Conservation (phyloP, 2,797 vertebrate genomes). For the Cercopithecus petaurista region DNA sequence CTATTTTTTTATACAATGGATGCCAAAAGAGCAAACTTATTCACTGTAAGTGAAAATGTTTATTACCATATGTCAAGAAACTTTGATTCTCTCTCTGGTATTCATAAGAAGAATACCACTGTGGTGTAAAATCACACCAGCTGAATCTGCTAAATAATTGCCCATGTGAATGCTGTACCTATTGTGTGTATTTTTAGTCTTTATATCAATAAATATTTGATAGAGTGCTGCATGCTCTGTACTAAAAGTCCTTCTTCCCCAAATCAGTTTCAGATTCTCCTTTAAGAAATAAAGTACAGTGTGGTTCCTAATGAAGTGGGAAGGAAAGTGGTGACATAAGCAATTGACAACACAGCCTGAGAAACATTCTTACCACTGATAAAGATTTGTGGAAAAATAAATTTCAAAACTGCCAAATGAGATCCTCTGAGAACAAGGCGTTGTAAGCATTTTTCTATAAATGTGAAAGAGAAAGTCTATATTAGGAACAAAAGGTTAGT, state of each 20-base stretch:
- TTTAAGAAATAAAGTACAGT: not conserved
- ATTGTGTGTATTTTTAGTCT: constrained; percentile 76
- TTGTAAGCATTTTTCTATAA: constrained; percentile 56
- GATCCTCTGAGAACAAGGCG: not conserved
- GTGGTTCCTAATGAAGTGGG: not conserved
- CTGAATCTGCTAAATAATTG: constrained; percentile 76
- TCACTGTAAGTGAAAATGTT: constrained; percentile 81
- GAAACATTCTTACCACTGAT: not conserved
- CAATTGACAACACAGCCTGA: not conserved
- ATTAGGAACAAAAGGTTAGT: constrained; percentile 57
- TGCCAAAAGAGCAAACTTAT: constrained; percentile 76
- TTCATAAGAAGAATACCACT: constrained; percentile 70
- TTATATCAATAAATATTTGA: constrained; percentile 82
- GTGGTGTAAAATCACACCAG: constrained; percentile 65
- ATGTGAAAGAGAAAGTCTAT: constrained; percentile 57
- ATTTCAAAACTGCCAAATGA: not conserved
- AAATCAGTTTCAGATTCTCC: constrained; percentile 72
- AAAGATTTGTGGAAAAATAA: not conserved
- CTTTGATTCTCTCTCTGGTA: constrained; percentile 74
- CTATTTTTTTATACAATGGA: constrained; percentile 55
- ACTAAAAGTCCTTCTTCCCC: constrained; percentile 72
- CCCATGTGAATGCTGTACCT: constrained; percentile 60
- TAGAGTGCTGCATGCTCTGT: constrained; percentile 66
- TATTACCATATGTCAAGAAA: constrained; percentile 76
- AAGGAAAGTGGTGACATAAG: not conserved